Conservation (phyloP, 2,113 vertebrate species). For the Thunnus maccoyii region DNA sequence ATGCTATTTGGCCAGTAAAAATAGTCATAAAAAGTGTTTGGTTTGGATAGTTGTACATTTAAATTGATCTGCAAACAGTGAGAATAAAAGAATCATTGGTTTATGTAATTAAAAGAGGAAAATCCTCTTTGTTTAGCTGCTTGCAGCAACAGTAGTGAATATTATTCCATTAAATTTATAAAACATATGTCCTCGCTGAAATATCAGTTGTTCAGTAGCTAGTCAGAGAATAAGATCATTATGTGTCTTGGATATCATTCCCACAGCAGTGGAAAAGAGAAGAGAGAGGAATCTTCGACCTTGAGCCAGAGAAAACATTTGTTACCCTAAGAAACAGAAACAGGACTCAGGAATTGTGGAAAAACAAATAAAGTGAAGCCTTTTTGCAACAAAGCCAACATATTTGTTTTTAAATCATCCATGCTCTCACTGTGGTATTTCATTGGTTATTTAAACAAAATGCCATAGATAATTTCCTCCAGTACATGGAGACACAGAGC, state of each 20-base stretch:
- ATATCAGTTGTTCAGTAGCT: slow-evolving; percentile 34
- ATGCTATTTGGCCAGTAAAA: no score
- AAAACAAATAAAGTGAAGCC: not conserved
- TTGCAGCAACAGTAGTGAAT: not conserved
- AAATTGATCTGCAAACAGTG: no score
- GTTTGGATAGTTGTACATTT: no score
- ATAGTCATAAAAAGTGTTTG: no score
- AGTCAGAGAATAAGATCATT: slow-evolving; percentile 22
- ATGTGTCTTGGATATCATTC: slow-evolving; percentile 20
- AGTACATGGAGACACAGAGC: not conserved
- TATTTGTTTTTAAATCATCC: not conserved
- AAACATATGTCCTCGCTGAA: not conserved
- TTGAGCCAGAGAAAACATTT: slow-evolving; percentile 52
- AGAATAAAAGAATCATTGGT: not conserved
- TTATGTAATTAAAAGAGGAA: not conserved
- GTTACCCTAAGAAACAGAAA: not conserved
- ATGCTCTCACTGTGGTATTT: slow-evolving; percentile 1
- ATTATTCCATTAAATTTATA: not conserved
- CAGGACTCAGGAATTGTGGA: slow-evolving; percentile 2
- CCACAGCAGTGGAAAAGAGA: slow-evolving; percentile 31
- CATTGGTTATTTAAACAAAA: slow-evolving; percentile 5
- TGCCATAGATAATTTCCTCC: not conserved
- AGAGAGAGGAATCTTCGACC: slow-evolving; percentile 1
- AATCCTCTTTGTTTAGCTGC: not conserved
- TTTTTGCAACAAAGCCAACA: not conserved